Base-by-base conservation (phyloP, 2,888 invertebrate genomes). In the Esperia sulphurella region DNA sequence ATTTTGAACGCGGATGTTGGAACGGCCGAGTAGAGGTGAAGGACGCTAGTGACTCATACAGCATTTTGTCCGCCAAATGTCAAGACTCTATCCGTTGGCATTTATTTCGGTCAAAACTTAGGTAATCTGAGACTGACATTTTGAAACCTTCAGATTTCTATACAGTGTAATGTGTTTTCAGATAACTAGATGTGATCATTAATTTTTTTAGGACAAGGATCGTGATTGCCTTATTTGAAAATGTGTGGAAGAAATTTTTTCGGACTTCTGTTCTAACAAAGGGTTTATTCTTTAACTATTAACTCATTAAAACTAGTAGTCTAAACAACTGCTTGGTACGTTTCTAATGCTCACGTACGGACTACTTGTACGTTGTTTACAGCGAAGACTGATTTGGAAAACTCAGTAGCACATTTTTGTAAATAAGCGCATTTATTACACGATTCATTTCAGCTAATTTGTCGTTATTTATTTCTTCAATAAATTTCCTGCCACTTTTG, bases 1-100 rank as follows among this genome's bases (percentile, higher is more conserved):
- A 74, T 69, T 73, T 62, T 70, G 71, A 78, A 83, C 71, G 79
- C 84, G 83, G 81, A 84, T 83, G 76, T 78, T 61, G 69, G 68
- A 66, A 63, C 64, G 70, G 62, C 57, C 69, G 55, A 54, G 63
- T 58, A 55, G 76, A 79, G 83, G 81, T 85, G 83, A 86, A 87
- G 86, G 86, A 75, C 86, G 77, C 58, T 58, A 58, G 68, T 87
- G 86, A 86, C 68, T 86, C 85, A 86, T 67, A 67, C 65, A 60
- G 61, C 60, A 62, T 65, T 65, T 61, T 64, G 67, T 69, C 64
- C 65, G 66, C 67, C 75, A 73, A 71, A 75, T 73, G 59, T 59
- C 57, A 61, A 76, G 68, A 67, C 71, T 69, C 58, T 61, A 58
- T 47, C 54, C 53, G 44, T 46, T 51, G 43, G 46, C 38, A 42